Evolutionary conservation across 2,888 invertebrate genomes (phyloP).

Genomic region (Hylaea fasciaria): DNA sequence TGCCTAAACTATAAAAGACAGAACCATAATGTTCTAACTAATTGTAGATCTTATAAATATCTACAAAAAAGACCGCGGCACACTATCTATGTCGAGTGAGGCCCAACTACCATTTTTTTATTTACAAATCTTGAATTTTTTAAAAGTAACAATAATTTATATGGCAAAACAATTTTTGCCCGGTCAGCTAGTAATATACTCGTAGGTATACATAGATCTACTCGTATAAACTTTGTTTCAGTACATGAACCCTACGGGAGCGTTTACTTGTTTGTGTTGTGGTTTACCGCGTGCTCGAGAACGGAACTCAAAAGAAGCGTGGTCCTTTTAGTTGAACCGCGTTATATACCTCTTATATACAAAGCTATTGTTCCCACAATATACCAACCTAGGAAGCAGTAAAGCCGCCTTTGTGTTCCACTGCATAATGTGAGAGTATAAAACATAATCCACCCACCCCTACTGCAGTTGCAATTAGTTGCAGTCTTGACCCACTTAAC

Average conservation of each 20-base stretch:
- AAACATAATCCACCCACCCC: slow-evolving; percentile 45
- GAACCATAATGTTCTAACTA: too few species aligned
- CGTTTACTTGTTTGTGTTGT: slow-evolving; percentile 4
- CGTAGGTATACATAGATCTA: too few species aligned
- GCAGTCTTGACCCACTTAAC: slow-evolving; percentile 43
- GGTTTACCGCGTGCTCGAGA: slow-evolving; percentile 17
- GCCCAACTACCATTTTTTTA: too few species aligned
- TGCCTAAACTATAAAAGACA: too few species aligned
- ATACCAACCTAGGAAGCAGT: slow-evolving; percentile 10
- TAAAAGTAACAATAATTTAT: too few species aligned
- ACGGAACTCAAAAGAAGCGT: slow-evolving; percentile 11
- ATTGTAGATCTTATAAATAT: too few species aligned
- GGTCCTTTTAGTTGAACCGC: slow-evolving; percentile 11
- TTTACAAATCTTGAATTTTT: too few species aligned
- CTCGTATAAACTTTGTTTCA: background rate
- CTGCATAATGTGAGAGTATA: slow-evolving; percentile 50
- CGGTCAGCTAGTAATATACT: too few species aligned
- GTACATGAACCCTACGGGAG: background rate
- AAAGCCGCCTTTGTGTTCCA: slow-evolving; percentile 19
- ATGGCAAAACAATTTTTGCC: too few species aligned
- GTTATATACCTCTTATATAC: background rate
- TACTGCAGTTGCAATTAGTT: slow-evolving; percentile 46
- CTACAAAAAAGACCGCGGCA: too few species aligned
- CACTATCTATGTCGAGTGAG: too few species aligned
- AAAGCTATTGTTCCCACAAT: slow-evolving; percentile 26